Base-by-base conservation (phyloP, 37 sponge, comb jelly and placozoan species). In the Oopsacas minuta region DNA sequence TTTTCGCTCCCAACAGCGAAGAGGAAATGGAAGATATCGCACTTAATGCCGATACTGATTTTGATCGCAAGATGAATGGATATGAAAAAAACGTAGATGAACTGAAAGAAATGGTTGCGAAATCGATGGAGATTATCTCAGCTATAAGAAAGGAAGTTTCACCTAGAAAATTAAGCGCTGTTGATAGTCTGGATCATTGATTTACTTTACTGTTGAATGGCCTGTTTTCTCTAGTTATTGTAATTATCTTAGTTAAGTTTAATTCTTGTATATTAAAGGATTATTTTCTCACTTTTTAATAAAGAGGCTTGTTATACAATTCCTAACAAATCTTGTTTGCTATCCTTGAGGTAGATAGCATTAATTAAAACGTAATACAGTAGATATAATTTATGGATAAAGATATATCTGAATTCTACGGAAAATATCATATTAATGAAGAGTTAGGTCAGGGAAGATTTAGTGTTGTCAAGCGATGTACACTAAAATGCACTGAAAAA, bases 381-480 rank as follows among this genome's bases (percentile, higher is more conserved):
- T n/a, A n/a, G n/a, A n/a, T n/a, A n/a, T n/a, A n/a, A n/a, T n/a
- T 61, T 12, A 20, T 61, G 7, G 75, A 61, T 3, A n/a, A n/a
- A 25, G 75, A 61, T n/a, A n/a, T n/a, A 25, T 61, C 75, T 20
- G 75, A 61, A 25, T 61, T 61, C 30, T 61, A 25, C 75, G 22
- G 22, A 25, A 3, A 12, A 32, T 61, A 61, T n/a, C 32, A 61
- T 25, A n/a, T 61, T 10, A 61, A 61, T 61, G 75, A 61, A 61
- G 75, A 61, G 28, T 3, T 61, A 3, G 75, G 83, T 3, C 22
- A 52, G 85, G 85, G 85, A 23, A 39, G 22, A 36, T 84, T 87
- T 39, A 85, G 85, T 85, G 88, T 87, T 39, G 88, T 87, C 8
- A 84, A 85, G 30, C 32, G 88, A 42, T 87, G 88, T 36, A 53